Percentiles rank a stretch among this genome's conserved stretches.
Conservation (phyloP, 2,888 invertebrate genomes). For the Galerucella pusilla region DNA sequence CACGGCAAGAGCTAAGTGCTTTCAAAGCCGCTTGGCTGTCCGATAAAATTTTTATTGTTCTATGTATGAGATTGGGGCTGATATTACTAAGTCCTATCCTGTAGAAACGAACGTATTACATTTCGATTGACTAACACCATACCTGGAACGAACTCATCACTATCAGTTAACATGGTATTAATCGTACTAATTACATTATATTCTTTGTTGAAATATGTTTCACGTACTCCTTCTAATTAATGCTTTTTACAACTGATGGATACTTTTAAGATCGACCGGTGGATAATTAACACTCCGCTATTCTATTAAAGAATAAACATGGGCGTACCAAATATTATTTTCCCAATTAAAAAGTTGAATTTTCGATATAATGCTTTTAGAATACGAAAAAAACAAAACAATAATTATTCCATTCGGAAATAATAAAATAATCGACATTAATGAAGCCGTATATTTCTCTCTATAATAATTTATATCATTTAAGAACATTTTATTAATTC, state of each 20-base stretch:
- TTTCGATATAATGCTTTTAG: too few species aligned
- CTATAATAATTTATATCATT: slow-evolving; percentile 42
- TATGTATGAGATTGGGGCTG: too few species aligned
- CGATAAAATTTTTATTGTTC: too few species aligned
- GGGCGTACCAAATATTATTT: not conserved
- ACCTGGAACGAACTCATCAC: slow-evolving; percentile 30
- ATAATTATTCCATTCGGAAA: not conserved
- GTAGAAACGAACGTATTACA: not conserved
- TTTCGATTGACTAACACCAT: slow-evolving; percentile 24
- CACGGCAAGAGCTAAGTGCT: too few species aligned
- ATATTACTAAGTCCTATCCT: not conserved
- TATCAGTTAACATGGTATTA: slow-evolving; percentile 36
- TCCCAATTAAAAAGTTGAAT: too few species aligned
- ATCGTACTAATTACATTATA: slow-evolving; percentile 41
- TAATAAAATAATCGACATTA: slow-evolving; percentile 18
- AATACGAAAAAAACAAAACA: not conserved
- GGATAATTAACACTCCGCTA: slow-evolving; percentile 48
- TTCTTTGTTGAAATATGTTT: slow-evolving; percentile 39
- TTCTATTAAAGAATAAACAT: slow-evolving; percentile 42
- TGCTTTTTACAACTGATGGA: slow-evolving; percentile 42
- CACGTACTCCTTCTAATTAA: slow-evolving; percentile 40
- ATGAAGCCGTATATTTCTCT: slow-evolving; percentile 37
- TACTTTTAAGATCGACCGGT: slow-evolving; percentile 31
- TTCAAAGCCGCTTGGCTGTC: too few species aligned
- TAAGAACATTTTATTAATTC: slow-evolving; percentile 42